Evolutionary conservation across 1,140 invertebrate species (phyloP), one percentile per base, ranked within the genome.

Genomic region (Drosophila erecta): DNA sequence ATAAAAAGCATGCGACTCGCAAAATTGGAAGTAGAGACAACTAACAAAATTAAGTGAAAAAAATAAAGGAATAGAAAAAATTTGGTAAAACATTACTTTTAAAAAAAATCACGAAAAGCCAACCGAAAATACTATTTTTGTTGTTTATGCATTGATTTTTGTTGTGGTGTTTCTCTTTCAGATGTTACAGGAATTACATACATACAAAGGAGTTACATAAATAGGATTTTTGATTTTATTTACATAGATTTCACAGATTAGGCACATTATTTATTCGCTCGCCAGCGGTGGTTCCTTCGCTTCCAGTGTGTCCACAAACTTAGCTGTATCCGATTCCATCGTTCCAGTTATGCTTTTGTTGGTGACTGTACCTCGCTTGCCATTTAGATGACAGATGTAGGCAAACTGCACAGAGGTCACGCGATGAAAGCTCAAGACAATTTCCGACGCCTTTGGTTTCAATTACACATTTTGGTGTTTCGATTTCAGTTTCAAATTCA

Each of bases 401-500:
- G 93, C 92, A 79, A 93, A 92, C 46, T 81, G 92, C 78, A 93
- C 84, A 44, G 92, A 93, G 81, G 93, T 93, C 76, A 93, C 81
- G 72, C 93, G 92, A 81, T 93, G 93, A 57, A 93, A 92, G 80
- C 93, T 92, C 80, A 92, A 76, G 71, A 92, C 92, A 64, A 92
- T 91, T 80, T 93, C 92, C 55, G 92, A 84, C 33, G 92, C 93
- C 93, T 90, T 81, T 41, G 38, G 43, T 58, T 62, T 57, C 17
- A 56, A 55, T 60, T 56, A 53, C 50, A 50, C 47, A 62, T 78
- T 46, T 51, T 55, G 44, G 17, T 20, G 11, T 33, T 67, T 69
- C 35, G n/a, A 22, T 55, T 64, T 51, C 58, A 40, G 22, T 51
- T 51, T 40, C 35, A 53, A n/a, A 11, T 51, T 60, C 35, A 50